Percentiles rank a stretch among this genome's conserved stretches.
These are phyloP conservation scores for Pungitius pungitius DNA, from an alignment of 2,113 vertebrate genomes.

Conservation along the genomic window DNA sequence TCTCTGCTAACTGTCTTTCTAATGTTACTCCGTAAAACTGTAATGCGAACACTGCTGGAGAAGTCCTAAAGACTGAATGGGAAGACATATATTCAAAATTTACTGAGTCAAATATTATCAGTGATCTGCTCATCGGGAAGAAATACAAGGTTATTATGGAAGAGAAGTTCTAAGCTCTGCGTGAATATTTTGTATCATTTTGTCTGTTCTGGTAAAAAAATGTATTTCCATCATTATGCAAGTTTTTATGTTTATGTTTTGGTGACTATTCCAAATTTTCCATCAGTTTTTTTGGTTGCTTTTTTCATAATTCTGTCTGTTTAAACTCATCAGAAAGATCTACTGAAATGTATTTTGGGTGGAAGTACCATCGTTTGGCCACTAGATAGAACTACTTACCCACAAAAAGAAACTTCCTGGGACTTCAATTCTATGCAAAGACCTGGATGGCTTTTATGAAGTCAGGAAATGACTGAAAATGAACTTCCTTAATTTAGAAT, in stretches of 20 bases:
- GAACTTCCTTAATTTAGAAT: background rate
- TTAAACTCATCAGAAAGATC: background rate
- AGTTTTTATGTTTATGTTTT: background rate
- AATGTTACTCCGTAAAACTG: background rate
- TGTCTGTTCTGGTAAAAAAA: no score
- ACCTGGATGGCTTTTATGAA: background rate
- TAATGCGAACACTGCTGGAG: background rate
- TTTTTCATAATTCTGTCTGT: no score
- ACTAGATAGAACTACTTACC: constrained; percentile 57
- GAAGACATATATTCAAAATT: background rate
- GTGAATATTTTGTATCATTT: background rate
- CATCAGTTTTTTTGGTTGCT: no score
- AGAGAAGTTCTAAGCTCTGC: background rate
- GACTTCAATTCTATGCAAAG: background rate
- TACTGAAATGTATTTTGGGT: background rate
- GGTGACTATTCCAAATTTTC: no score
- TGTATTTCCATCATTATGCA: background rate
- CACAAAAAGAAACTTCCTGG: background rate
- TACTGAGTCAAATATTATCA: background rate
- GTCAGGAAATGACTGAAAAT: background rate
- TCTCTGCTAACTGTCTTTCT: background rate
- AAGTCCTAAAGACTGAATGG: background rate
- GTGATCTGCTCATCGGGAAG: background rate
- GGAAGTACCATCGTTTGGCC: background rate
- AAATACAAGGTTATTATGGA: background rate